A percentile compares a stretch with the other conserved stretches of the same genome.
phyloP scores from a whole-genome alignment of 2,113 vertebrate species.

The Pollimyrus isidori region DNA sequence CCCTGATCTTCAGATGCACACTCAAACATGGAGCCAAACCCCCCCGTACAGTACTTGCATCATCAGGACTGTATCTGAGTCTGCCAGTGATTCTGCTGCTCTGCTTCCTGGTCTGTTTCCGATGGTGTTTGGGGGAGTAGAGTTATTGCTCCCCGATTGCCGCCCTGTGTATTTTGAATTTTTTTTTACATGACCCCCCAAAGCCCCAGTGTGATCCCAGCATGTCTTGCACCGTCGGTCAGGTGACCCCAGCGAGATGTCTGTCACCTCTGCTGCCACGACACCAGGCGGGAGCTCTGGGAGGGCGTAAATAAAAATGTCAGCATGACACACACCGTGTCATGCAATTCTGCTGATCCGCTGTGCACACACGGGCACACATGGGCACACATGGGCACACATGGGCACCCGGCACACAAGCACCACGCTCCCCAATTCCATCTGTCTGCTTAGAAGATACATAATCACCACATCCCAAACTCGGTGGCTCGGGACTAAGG shows the following conservation, averaged over 20 bases:
- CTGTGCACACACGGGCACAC: slow-evolving; percentile 28
- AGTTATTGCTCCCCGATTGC: not conserved
- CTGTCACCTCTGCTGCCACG: slow-evolving; percentile 17
- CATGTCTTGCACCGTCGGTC: not conserved
- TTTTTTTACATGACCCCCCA: not conserved
- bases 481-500: slow-evolving; percentile 37
- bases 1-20: not conserved
- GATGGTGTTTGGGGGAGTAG: not conserved
- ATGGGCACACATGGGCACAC: slow-evolving; percentile 32
- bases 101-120: not conserved
- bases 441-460: slow-evolving; percentile 67
- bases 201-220: not conserved
- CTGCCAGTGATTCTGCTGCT: not conserved
- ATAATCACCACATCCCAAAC: slow-evolving; percentile 57
- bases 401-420: slow-evolving; percentile 51
- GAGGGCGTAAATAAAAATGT: slow-evolving; percentile 44
- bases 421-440: slow-evolving; percentile 62
- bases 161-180: not conserved
- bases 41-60: not conserved
- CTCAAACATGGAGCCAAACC: not conserved
- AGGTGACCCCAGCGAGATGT: not conserved
- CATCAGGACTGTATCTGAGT: not conserved
- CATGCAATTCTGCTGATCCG: slow-evolving; percentile 46
- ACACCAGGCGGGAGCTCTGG: slow-evolving; percentile 40
- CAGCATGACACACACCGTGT: slow-evolving; percentile 44